Conservation (phyloP, 2,888 invertebrate genomes). For the Bembecia ichneumoniformis region DNA sequence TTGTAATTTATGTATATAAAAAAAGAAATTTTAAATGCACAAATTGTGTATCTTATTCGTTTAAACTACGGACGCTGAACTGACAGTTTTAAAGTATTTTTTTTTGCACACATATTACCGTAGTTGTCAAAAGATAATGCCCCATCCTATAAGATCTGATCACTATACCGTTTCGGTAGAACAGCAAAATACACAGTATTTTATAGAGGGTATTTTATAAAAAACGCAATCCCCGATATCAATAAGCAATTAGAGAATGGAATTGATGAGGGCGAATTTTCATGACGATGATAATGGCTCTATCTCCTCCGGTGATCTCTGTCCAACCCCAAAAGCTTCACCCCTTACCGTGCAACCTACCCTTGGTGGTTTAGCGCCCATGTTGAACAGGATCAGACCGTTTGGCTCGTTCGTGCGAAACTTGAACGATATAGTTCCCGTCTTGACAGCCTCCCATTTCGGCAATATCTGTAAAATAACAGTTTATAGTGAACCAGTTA, state of each 20-base stretch:
- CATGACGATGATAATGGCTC: constrained; percentile 17
- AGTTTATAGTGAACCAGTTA: background rate
- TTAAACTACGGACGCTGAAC: too few species aligned
- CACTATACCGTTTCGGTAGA: too few species aligned
- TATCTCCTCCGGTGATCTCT: constrained; percentile 6
- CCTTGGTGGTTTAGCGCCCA: constrained; percentile 82
- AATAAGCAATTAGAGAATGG: background rate
- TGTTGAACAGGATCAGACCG: constrained; percentile 93
- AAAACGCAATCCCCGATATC: background rate
- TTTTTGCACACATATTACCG: too few species aligned
- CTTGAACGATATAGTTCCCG: constrained; percentile 92
- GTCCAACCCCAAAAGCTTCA: constrained; percentile 68
- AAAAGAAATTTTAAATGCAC: too few species aligned
- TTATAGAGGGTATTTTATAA: too few species aligned
- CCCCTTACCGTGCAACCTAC: constrained; percentile 78
- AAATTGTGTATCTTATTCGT: too few species aligned
- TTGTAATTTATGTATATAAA: too few species aligned
- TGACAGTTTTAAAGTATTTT: too few species aligned
- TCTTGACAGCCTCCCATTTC: constrained; percentile 91
- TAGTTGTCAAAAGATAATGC: too few species aligned
- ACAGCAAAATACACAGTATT: too few species aligned
- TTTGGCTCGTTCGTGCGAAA: constrained; percentile 96
- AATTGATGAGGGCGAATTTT: constrained; percentile 11
- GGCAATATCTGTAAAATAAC: constrained; percentile 79
- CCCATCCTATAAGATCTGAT: too few species aligned